phyloP scores from a whole-genome alignment of 2,113 vertebrate genomes.

The Callipepla californica region DNA sequence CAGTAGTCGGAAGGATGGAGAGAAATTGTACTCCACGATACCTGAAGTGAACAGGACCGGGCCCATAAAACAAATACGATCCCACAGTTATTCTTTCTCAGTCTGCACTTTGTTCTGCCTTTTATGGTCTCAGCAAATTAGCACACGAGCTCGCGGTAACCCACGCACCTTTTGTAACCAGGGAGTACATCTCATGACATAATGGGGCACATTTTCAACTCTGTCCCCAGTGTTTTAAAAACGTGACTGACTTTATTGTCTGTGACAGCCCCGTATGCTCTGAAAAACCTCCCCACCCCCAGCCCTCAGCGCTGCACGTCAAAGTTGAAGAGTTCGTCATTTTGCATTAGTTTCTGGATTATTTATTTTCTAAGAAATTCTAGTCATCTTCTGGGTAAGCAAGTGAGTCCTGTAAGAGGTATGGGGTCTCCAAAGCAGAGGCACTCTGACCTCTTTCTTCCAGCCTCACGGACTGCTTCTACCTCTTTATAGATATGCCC shows the following conservation, averaged over 20 bases:
- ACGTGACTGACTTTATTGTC: conserved; percentile 58
- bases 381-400: background rate
- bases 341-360: background rate
- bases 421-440: background rate
- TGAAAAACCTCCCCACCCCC: conserved; percentile 40
- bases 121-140: background rate
- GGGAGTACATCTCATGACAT: conserved; percentile 40
- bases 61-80: rapidly evolving
- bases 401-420: background rate
- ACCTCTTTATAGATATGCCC: background rate
- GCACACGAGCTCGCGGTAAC: background rate
- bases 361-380: conserved; percentile 15
- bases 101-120: background rate
- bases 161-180: conserved; percentile 40
- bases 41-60: background rate
- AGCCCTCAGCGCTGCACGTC: background rate
- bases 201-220: conserved; percentile 58
- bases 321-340: background rate
- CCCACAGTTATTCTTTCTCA: background rate
- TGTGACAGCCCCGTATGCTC: background rate
- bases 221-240: conserved; percentile 40
- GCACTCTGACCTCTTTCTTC: background rate
- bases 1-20: background rate
- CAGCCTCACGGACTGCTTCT: background rate
- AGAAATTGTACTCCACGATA: rapidly evolving